Conservation (phyloP, 1,140 invertebrate species). For the Eubasilissa regina region DNA sequence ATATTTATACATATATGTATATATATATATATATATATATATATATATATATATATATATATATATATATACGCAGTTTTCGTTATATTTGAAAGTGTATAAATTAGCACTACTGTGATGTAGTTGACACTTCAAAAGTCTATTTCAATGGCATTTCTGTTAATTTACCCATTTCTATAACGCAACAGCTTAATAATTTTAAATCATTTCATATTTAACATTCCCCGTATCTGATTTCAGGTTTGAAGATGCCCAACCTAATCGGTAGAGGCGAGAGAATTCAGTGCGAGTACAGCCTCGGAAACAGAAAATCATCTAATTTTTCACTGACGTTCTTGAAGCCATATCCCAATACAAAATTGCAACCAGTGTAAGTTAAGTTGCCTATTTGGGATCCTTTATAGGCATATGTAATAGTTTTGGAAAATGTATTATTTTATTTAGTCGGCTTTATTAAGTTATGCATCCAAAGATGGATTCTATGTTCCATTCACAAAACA, state of each 20-base stretch:
- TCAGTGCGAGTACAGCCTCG: slow-evolving; percentile 83
- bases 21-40: too few relatives aligned
- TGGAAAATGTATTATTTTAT: background rate
- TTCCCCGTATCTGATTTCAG: slow-evolving; percentile 57
- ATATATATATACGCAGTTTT: too few relatives aligned
- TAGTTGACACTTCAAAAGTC: background rate
- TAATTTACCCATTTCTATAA: too few relatives aligned
- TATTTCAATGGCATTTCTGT: too few relatives aligned
- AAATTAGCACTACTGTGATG: background rate
- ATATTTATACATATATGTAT: too few relatives aligned
- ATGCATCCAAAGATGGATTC: background rate
- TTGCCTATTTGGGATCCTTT: background rate
- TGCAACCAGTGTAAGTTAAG: slow-evolving; percentile 65
- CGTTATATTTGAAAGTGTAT: too few relatives aligned
- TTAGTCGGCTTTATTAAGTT: background rate
- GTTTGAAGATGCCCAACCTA: slow-evolving; percentile 82
- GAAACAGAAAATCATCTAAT: slow-evolving; percentile 80
- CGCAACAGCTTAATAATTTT: too few relatives aligned
- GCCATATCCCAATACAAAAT: slow-evolving; percentile 79
- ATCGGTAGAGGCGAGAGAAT: slow-evolving; percentile 86
- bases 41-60: too few relatives aligned
- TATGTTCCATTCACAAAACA: too few relatives aligned
- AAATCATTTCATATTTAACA: background rate
- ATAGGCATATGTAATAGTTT: too few relatives aligned
- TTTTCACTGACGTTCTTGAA: slow-evolving; percentile 83